Conservation (phyloP, 1,140 invertebrate species). For the Drosophila bocki region DNA sequence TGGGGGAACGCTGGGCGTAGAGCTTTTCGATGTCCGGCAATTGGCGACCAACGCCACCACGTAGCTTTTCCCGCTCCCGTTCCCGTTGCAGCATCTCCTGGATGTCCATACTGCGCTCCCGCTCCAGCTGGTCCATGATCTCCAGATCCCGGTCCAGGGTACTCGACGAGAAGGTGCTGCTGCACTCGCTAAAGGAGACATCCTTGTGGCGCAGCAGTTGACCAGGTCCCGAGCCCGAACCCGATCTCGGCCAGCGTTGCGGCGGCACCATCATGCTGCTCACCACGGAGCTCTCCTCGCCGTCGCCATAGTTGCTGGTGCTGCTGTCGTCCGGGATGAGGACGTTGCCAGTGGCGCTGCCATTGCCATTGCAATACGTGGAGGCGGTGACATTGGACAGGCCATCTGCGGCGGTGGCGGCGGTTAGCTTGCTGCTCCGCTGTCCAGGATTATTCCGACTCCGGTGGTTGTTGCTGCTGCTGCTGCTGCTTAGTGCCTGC, state of each 20-base stretch:
- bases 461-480: constrained; percentile 43
- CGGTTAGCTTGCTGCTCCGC: constrained; percentile 13
- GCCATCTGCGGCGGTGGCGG: constrained; percentile 39
- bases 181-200: constrained; percentile 78
- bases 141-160: constrained; percentile 81
- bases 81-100: constrained; percentile 80
- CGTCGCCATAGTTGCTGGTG: constrained; percentile 80
- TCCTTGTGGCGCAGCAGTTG: constrained; percentile 63
- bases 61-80: constrained; percentile 64
- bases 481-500: constrained; percentile 25
- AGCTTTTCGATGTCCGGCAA: constrained; percentile 80
- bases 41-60: constrained; percentile 56
- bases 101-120: constrained; percentile 83
- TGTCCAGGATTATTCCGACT: constrained; percentile 24
- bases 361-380: constrained; percentile 75
- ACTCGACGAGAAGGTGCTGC: constrained; percentile 77
- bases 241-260: constrained; percentile 55
- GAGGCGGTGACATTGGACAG: constrained; percentile 79
- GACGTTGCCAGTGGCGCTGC: constrained; percentile 17
- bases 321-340: constrained; percentile 69
- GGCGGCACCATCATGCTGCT: constrained; percentile 80
- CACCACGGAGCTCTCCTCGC: constrained; percentile 79
- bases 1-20: constrained; percentile 75
- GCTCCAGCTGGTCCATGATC: constrained; percentile 82
- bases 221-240: constrained; percentile 2